Conservation (phyloP, 2,888 invertebrate genomes). For the Mesorhabditis belari region DNA sequence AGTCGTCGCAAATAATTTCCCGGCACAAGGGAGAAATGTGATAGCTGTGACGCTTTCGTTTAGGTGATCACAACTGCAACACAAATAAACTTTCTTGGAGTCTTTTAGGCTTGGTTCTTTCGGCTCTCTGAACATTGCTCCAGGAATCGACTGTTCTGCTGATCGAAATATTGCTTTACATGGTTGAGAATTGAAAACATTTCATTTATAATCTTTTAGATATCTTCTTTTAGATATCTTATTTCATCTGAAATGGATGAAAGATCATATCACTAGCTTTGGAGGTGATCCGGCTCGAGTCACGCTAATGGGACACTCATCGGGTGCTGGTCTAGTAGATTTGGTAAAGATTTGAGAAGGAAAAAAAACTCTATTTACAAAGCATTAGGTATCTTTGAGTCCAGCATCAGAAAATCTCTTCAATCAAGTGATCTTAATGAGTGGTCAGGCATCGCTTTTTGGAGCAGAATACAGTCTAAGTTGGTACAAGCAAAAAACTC, state of each 20-base stretch:
- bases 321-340: not conserved
- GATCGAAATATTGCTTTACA: slow-evolving; percentile 11
- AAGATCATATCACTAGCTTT: not conserved
- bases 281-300: not conserved
- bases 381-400: not conserved
- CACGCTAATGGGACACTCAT: not conserved
- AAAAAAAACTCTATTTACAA: not conserved
- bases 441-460: not conserved
- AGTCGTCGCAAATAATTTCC: slow-evolving; percentile 22
- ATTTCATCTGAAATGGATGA: not conserved
- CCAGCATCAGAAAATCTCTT: not conserved
- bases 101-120: slow-evolving; percentile 15
- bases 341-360: not conserved
- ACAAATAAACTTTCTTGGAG: not conserved
- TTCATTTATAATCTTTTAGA: too few relatives aligned
- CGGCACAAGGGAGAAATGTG: slow-evolving; percentile 17
- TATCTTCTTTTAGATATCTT: not conserved
- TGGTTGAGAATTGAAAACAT: slow-evolving; percentile 6
- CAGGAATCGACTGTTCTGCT: slow-evolving; percentile 2
- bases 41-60: slow-evolving; percentile 12
- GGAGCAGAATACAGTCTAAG: not conserved
- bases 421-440: not conserved
- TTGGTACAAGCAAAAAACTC: too few relatives aligned
- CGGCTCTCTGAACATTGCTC: slow-evolving; percentile 14
- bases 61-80: not conserved